Base-by-base conservation (phyloP, 2,113 vertebrate species). In the Pristiophorus japonicus region DNA sequence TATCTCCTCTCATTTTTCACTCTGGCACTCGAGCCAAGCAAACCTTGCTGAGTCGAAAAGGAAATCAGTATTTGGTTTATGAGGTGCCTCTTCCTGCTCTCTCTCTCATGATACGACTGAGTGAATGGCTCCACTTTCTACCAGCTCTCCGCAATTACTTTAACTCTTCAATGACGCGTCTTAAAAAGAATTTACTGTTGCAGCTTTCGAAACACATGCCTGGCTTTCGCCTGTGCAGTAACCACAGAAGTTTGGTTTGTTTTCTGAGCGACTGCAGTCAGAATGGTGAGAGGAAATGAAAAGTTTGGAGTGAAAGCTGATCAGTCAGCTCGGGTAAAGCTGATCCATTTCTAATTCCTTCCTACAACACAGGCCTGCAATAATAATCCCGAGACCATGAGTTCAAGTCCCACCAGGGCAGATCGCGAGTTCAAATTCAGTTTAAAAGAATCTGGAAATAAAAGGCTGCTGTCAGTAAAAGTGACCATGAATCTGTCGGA, bases 21-120 rank as follows among this genome's bases (percentile, higher is more conserved):
- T 96, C 93, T 78, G 96, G 67, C 96, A 96, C 97, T 96, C 95
- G 97, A 97, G 96, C 97, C 97, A 97, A 97, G 97, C 97, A 98
- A 96, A 96, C 96, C 88, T 65, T 96, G 96, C 95, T 67, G 95
- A 90, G 96, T 96, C 96, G 96, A 96, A 97, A 97, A 98, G 98
- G 98, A 98, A 98, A 97, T 97, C 95, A 27, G 96, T 98, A 95
- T 98, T 98, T 98, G 97, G 96, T 97, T 97, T 97, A 97, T 96
- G 96, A 97, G 97, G 97, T 90, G 88, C 97, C 97, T 97, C 97
- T 98, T 98, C 98, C 98, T 97, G 96, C 97, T 30, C 96, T 97
- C 8, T 95, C 8, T 96, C 88, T 92, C 59, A 34, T 62, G 59
- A 45, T 38, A 38, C 88, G 38, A 12, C 34, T 38, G 59, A 7